Conservation (phyloP, 2,113 vertebrate genomes). For the Oreochromis niloticus region DNA sequence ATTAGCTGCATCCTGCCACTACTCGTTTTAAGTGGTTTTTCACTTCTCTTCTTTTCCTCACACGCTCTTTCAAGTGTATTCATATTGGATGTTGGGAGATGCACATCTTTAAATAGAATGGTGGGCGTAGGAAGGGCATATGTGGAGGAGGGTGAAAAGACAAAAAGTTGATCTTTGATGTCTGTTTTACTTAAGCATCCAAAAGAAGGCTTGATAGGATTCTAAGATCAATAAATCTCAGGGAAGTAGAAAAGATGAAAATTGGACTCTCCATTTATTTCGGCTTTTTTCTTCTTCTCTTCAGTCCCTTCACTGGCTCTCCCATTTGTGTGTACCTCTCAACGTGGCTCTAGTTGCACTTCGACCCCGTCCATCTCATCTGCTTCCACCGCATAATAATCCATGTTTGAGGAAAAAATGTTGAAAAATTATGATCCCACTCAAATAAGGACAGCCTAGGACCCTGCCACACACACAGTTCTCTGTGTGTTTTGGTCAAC, state of each 20-base stretch:
- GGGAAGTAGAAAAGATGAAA: slow-evolving; percentile 30
- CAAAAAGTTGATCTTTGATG: slow-evolving; percentile 58
- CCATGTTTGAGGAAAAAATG: slow-evolving; percentile 37
- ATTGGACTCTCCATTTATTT: background rate
- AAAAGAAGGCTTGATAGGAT: slow-evolving; percentile 49
- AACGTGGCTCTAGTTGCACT: slow-evolving; percentile 17
- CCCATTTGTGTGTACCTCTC: background rate
- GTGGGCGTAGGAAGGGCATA: background rate
- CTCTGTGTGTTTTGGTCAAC: background rate
- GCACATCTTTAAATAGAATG: slow-evolving; percentile 33
- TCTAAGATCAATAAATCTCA: slow-evolving; percentile 51
- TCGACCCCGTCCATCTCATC: slow-evolving; percentile 8
- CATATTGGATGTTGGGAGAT: slow-evolving; percentile 28
- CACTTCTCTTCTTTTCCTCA: background rate
- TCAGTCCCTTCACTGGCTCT: background rate
- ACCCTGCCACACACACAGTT: background rate
- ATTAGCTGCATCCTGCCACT: slow-evolving; percentile 26
- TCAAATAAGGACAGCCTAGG: slow-evolving; percentile 2
- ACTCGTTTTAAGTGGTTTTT: slow-evolving; percentile 26
- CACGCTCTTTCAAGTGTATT: slow-evolving; percentile 41
- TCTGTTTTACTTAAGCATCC: slow-evolving; percentile 40
- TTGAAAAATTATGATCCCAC: slow-evolving; percentile 40
- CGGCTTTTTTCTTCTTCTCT: background rate
- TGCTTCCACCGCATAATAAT: slow-evolving; percentile 51
- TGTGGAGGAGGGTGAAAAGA: slow-evolving; percentile 2